Conservation (phyloP, 2,888 invertebrate species). For the Rhagonycha lutea region DNA sequence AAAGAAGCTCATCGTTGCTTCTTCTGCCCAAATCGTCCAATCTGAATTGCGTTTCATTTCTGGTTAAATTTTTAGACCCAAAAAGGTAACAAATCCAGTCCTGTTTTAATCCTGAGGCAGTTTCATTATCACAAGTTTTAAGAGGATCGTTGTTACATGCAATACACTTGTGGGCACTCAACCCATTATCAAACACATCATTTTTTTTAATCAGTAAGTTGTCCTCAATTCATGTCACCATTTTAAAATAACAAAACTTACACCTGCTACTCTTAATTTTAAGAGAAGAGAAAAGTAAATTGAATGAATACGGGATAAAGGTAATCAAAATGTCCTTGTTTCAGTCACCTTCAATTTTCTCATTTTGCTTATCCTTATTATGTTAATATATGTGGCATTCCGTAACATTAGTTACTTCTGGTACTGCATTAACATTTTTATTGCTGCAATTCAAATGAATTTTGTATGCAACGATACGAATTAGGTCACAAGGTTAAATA, state of each 20-base stretch:
- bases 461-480: background rate
- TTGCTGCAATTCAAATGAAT: background rate
- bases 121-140: background rate
- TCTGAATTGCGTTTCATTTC: background rate
- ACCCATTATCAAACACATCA: background rate
- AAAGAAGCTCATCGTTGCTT: background rate
- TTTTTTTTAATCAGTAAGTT: background rate
- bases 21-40: background rate
- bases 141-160: background rate
- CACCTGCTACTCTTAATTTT: background rate
- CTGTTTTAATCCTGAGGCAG: background rate
- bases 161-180: background rate
- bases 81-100: background rate
- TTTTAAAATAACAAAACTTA: background rate
- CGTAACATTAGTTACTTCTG: background rate
- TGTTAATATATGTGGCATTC: background rate
- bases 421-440: background rate
- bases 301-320: constrained; percentile 6
- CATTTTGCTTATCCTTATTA: constrained; percentile 10
- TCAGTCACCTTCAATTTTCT: constrained; percentile 13
- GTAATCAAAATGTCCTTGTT: constrained; percentile 5
- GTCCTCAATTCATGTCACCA: background rate
- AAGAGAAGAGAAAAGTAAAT: background rate
- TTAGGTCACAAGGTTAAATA: background rate
- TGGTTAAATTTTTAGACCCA: background rate